Evolutionary conservation across 2,797 vertebrate species (phyloP), one percentile per base, ranked within the genome.

Genomic region (Siniperca obscura): DNA sequence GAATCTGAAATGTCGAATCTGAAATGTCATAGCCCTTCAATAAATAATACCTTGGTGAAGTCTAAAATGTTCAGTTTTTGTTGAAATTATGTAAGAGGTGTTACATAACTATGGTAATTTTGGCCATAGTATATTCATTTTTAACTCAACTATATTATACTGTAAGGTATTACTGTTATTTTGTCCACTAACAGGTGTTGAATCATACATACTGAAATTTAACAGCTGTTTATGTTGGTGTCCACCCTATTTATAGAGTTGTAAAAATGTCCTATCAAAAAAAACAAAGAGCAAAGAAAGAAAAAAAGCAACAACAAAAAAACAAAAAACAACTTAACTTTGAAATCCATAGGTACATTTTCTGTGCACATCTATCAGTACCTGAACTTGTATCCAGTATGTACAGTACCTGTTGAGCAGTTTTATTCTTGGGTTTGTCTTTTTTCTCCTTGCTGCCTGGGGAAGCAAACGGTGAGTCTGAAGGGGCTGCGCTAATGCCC

Each of bases 371-470:
- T 55, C 22, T 62, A 10, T 67, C 22, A 67, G 25, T n/a, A 61
- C 19, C 67, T 67, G 0, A 71, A 72, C 2, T 55, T 60, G 1
- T 55, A 57, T 50, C 5, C 10, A 38, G n/a, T 38, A 55, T n/a
- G 34, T 6, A 0, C 1, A 65, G 17, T 88, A 98, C 97, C 97
- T 98, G 97, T 83, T 98, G 97, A 68, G 97, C 97, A 0, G 97
- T 98, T 94, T 98, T 98, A 74, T 90, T 97, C 89, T 97, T 98
- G 83, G 97, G 97, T 83, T 98, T 98, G 79, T 98, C 97, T 85
- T 97, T 98, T 87, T 97, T 98, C 84, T 98, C 97, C 86, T 97
- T 98, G 86, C 92, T 91, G 78, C 95, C 95, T 70, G 94, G 91
- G 0, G 84, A 44, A 55, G 81, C 68, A 86, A 85, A 88, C 60